Base-by-base conservation (phyloP, 1,140 invertebrate species). In the Aethina tumida region DNA sequence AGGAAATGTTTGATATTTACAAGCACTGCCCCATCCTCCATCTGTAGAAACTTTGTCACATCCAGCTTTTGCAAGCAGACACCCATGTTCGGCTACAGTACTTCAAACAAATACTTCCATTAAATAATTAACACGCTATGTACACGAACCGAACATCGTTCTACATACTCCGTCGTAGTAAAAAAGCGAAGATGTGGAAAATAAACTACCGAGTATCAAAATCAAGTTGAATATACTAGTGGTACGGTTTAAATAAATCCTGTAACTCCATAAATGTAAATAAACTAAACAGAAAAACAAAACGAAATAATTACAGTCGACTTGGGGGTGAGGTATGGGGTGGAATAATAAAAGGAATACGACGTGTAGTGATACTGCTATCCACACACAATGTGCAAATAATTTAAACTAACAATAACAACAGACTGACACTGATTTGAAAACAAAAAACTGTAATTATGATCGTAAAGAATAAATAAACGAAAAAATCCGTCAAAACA, bases 1-100 rank as follows among this genome's bases (percentile, higher is more conserved):
- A n/a, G n/a, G n/a, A n/a, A n/a, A n/a, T n/a, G n/a, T n/a, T n/a
- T n/a, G n/a, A n/a, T n/a, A n/a, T n/a, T n/a, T n/a, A n/a, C n/a
- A n/a, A n/a, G n/a, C n/a, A n/a, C n/a, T n/a, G n/a, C n/a, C n/a
- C n/a, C n/a, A n/a, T n/a, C n/a, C n/a, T n/a, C n/a, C n/a, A n/a
- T n/a, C n/a, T 45, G 47, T 30, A 43, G 40, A 45, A 49, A 45
- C 37, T 38, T 43, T 31, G 35, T 43, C 32, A 49, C 43, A 45
- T 49, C 37, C 18, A 49, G 47, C 47, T 44, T 39, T 27, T 37
- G 33, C 16, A 44, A 19, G 16, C 27, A 38, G 16, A 43, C 22
- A 21, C 34, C 26, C 21, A 29, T 12, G 34, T 37, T 21, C 26
- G 26, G 26, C 21, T 30, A n/a, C 9, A 39, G 26, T 30, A 21